Evolutionary conservation across 2,888 invertebrate species (phyloP), one percentile per base, ranked within the genome.

Genomic region (Micoletzkya japonica): DNA sequence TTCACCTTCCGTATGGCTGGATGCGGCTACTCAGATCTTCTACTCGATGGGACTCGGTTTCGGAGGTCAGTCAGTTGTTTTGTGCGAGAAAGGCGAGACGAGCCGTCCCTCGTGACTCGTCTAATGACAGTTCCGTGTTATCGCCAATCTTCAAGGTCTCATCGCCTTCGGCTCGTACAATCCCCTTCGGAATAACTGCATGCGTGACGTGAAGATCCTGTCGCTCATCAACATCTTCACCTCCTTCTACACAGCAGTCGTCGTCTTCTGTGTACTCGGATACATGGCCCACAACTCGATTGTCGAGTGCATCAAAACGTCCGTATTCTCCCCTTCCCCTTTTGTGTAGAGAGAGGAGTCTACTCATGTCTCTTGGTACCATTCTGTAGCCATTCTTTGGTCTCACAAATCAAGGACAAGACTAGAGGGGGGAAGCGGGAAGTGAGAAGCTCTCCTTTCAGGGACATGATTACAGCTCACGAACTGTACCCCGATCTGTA

Each of bases 121-220:
- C 2, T 34, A 30, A 57, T 57, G 34, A 57, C 20, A n/a, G 14
- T 34, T 34, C 3, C 1, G 17, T 28, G 26, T 4, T 32, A 14
- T 34, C 17, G 14, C n/a, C 7, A 4, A 50, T 50, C 24, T 4
- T 44, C 7, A 68, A 80, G 80, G 82, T n/a, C 89, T 95, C 72
- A 94, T 95, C 82, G 94, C 95, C 0, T 95, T 95, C 87, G 94
- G 95, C 69, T 94, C 94, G 77, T 95, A 95, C 89, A 95, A 95
- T 87, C 91, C 93, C 0, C 92, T 93, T 1, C 92, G 94, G 86
- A 95, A 95, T 89, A 93, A 95, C 89, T 94, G 94, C 87, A 93
- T 94, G 66, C 89, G 93, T 66, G 95, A 95, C 85, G 94, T 94
- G 39, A 89, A 94, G 74, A 89, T 94, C 73, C 93, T 95, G 73